Evolutionary conservation across 2,113 vertebrate genomes (phyloP).

Genomic region (Trochalopteron elliotii): DNA sequence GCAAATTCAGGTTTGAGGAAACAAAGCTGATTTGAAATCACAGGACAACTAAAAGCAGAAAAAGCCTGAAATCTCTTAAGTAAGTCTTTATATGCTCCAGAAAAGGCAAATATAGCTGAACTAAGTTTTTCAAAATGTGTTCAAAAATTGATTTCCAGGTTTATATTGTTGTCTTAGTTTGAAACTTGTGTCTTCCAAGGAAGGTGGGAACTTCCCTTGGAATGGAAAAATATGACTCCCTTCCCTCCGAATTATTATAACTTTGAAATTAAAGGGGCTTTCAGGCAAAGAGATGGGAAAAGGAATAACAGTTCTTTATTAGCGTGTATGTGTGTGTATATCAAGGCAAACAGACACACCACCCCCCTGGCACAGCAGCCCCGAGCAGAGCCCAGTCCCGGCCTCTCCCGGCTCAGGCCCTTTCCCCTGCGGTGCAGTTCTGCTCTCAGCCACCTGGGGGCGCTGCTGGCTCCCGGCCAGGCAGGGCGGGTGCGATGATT

Average conservation of each 20-base stretch:
- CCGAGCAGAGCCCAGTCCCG: no score
- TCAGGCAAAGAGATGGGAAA: no score
- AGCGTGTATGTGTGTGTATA: neutral
- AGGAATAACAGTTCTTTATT: no score
- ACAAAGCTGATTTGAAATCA: neutral
- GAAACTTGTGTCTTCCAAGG: neutral
- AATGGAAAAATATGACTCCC: neutral
- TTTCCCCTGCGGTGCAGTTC: neutral
- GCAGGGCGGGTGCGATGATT: no score
- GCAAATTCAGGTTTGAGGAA: neutral
- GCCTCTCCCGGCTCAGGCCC: no score
- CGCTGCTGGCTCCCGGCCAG: neutral
- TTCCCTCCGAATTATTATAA: neutral
- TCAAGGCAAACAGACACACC: no score
- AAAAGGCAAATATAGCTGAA: neutral
- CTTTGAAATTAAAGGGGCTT: no score
- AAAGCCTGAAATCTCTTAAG: neutral
- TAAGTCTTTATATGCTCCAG: neutral
- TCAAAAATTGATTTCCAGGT: neutral
- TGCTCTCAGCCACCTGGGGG: neutral
- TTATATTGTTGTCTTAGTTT: neutral
- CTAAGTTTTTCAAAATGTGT: neutral
- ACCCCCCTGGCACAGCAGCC: no score
- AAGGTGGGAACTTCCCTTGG: neutral
- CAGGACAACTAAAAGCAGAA: neutral